Percentiles rank a stretch among this genome's conserved stretches.
phyloP scores from a whole-genome alignment of 1,140 invertebrate species.

The Euschistus heros region DNA sequence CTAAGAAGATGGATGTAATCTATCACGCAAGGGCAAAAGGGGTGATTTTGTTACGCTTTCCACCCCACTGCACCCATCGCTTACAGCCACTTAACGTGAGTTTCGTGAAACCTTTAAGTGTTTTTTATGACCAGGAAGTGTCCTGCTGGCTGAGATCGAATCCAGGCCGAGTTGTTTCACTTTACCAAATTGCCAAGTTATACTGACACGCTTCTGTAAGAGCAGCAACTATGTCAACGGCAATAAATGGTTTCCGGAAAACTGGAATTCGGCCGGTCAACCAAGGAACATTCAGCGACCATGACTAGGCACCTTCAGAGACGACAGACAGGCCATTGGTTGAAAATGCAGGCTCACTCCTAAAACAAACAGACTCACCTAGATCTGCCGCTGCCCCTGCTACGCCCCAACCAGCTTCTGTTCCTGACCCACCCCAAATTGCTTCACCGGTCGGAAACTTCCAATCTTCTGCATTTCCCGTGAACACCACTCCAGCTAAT shows the following conservation, averaged over 20 bases:
- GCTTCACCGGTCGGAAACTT: too few relatives aligned
- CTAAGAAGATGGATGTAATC: too few relatives aligned
- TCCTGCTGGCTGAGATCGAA: constrained; percentile 37
- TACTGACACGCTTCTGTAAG: neutral
- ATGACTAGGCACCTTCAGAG: neutral
- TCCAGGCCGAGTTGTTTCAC: constrained; percentile 30
- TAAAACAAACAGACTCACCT: too few relatives aligned
- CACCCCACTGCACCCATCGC: constrained; percentile 32
- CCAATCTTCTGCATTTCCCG: too few relatives aligned
- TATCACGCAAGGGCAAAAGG: constrained; percentile 29
- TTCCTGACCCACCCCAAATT: too few relatives aligned
- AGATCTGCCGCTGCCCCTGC: too few relatives aligned
- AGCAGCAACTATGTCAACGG: neutral
- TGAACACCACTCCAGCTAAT: too few relatives aligned
- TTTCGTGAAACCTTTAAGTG: constrained; percentile 30
- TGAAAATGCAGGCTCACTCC: too few relatives aligned
- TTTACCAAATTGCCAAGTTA: constrained; percentile 30
- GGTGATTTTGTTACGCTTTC: constrained; percentile 32
- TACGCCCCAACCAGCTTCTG: too few relatives aligned
- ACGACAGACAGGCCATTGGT: neutral
- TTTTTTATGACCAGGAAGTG: constrained; percentile 29
- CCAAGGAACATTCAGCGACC: neutral
- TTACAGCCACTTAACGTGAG: constrained; percentile 33
- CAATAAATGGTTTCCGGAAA: neutral
- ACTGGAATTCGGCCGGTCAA: neutral